Evolutionary conservation across 37 sponge, comb jelly and placozoan genomes (phyloP), one percentile per base, ranked within the genome.

Genomic region (Tethya wilhelma): DNA sequence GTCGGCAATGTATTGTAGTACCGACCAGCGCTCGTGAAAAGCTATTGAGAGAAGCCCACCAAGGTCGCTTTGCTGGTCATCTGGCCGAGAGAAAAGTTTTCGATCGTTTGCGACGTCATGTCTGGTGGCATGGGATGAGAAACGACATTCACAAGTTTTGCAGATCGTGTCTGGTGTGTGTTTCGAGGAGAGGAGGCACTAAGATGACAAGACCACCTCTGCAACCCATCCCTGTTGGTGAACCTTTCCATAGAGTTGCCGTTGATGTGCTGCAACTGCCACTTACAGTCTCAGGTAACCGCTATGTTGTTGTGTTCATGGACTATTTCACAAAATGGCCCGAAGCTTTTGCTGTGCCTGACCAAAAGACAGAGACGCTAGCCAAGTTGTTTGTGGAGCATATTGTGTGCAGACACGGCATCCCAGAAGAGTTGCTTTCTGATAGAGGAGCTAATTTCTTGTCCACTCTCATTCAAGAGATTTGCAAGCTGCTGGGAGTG

Each of bases 251-350:
- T 26, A 31, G 82, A 23, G 85, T 89, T 49, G 85, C 79, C 1
- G 80, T 89, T 14, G 90, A 84, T 59, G 71, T 89, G 2, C 55
- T 79, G 4, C 75, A 84, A 32, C 72, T 85, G 2, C 90, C 86
- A 0, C 70, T 53, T 49, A 80, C 90, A 29, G 22, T 37, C 26
- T 22, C 36, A 30, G 67, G 90, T 7, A 89, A 89, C 64, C 59
- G 67, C 22, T 90, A 84, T 40, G 63, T 72, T 20, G 62, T 71
- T 38, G 90, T 85, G 20, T 90, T 84, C 56, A 73, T 84, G 64
- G 86, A 90, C 38, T 90, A 90, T 38, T 46, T 90, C 45, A 84
- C 90, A 22, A 84, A 84, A 36, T 90, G 90, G 90, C 90, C 90
- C 11, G 90, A 90, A 64, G 90, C 84, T 12, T 90, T 84, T 79